Base-by-base conservation (phyloP, 2,113 vertebrate species). In the Hyperoodon ampullatus region DNA sequence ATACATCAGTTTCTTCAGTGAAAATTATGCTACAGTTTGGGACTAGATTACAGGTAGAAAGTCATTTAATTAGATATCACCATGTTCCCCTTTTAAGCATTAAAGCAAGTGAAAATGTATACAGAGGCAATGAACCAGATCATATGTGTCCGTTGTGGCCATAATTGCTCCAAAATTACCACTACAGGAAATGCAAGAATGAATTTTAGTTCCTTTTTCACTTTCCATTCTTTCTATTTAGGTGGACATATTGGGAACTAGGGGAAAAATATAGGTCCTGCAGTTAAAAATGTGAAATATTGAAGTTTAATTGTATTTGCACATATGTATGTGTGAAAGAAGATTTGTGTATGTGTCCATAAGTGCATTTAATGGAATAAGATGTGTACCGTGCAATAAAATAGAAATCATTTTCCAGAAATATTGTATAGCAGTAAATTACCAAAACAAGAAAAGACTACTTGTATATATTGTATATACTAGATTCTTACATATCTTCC, bases 221-320 rank as follows among this genome's bases (percentile, higher is more conserved):
- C 15, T 90, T 84, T 81, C 6, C 42, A 8, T 93, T 88, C 87
- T 94, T 95, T 58, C n/a, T 92, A 6, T 92, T 85, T 96, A 88
- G n/a, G 50, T 92, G 60, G 66, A 58, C 55, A 58, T 80, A 53
- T 77, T 91, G 61, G 26, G 30, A 92, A 92, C 61, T 50, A 30
- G 75, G 19, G 26, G 26, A 10, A 3, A 1, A 81, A 35, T 86
- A 44, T 72, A 86, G 85, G 15, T 83, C 28, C 44, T 92, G 5
- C 6, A 77, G 8, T 87, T 96, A 65, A 96, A 95, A 94, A 83
- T 86, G n/a, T 70, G 47, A 94, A 92, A 86, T 91, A 68, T 65
- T 81, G 28, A 88, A 74, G 13, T 18, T 83, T 15, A 33, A 6
- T 66, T 88, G 15, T 86, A 60, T 61, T 58, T 85, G 21, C 66